Evolutionary conservation across 2,113 vertebrate genomes (phyloP), one percentile per base, ranked within the genome.

Genomic region (Misgurnus mizolepis): DNA sequence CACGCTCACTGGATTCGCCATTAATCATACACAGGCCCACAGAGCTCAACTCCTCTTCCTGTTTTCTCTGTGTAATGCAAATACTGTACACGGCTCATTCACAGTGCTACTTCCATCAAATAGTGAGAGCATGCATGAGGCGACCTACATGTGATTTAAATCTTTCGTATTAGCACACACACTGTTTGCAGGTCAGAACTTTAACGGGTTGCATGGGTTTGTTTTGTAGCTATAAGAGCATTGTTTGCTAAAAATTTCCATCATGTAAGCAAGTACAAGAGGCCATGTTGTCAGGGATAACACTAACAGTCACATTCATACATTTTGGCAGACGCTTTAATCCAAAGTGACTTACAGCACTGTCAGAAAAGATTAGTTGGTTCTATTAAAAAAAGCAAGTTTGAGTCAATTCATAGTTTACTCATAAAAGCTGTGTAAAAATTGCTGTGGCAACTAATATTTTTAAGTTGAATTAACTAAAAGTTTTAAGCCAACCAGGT

Each of bases 11-110:
- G 85, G 71, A 78, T 86, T 87, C 83, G 69, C 87, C 89, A 87
- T 92, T 89, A 88, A 91, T 92, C 91, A 90, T 85, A 77, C 78
- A 74, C 50, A 79, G 34, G 17, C 50, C 47, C 74, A 61, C 71
- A 78, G 47, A 50, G 17, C 34, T 75, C 4, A 49, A 58, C 72
- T 75, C 6, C 71, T 22, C 43, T 70, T 45, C 11, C 27, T 14
- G 2, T 45, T 66, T 50, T 0, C 40, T 68, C 70, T 79, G 7
- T 70, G 53, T 79, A 45, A 11, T 62, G 2, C 2, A 17, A 62
- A 39, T 49, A 62, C 22, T 8, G 34, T 17, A 47, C 56, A 27
- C 18, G 17, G 58, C 7, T 7, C n/a, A 18, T 18, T 53, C 49
- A 53, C 49, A 53, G 4, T 12, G 49, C 4, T 18, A 18, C 18